Base-by-base conservation (phyloP, 1,140 invertebrate species). In the Drosophila parabipectinata region DNA sequence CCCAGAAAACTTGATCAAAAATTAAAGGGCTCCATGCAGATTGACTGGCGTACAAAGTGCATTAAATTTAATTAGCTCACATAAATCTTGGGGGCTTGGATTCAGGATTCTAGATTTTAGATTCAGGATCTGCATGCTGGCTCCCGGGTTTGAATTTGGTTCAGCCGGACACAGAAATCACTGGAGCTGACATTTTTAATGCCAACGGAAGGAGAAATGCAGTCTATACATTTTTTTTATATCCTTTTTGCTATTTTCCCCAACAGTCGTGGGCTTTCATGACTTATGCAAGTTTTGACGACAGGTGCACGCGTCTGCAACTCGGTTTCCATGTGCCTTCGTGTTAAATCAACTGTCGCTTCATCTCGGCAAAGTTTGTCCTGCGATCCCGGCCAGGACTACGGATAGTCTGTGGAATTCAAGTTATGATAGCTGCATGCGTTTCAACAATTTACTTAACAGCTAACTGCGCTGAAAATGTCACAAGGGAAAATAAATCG, bases 301-400 rank as follows among this genome's bases (percentile, higher is more conserved):
- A 87, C 82, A 85, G 82, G 83, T 85, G 82, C 83, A 87, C 60
- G 81, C 71, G 57, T 77, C 72, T 58, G 53, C 47, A 55, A 51
- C 51, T 60, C 37, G 48, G 41, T 55, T 62, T 58, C 14, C 28
- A 12, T 57, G 54, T 54, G 68, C 62, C 45, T 64, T 64, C 74
- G 83, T 85, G 82, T 88, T 85, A 85, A 85, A 85, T 85, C 82
- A 85, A 87, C 82, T 87, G 82, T 88, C 82, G 85, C 74, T 85
- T 85, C 82, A 83, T 88, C 83, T 72, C 62, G 83, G 75, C 75
- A 85, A 85, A 85, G 69, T 85, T 85, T 72, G 74, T 79, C 83
- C 83, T 87, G 69, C 68, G 28, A 47, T 47, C 44, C 44, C 8
- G 44, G 44, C 34, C 44, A 72, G 58, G 28, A 56, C 50, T 21